Base-by-base conservation (phyloP, 2,888 invertebrate species). In the Lasioglossum morio region DNA sequence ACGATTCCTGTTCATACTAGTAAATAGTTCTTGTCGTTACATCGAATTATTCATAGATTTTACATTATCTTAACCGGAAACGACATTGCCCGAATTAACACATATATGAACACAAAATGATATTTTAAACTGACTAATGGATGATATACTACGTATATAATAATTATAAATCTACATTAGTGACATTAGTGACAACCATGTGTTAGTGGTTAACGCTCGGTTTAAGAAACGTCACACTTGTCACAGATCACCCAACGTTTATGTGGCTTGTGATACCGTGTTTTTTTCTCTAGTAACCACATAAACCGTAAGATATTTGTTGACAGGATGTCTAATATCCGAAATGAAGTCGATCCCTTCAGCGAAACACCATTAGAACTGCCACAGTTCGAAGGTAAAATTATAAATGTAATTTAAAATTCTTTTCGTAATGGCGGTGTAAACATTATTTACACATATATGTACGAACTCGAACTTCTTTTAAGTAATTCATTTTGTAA, bases 341-440 rank as follows among this genome's bases (percentile, higher is more conserved):
- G 90, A 37, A 87, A 83, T 57, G 92, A 94, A 81, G 92, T 94
- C 69, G 94, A 95, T 88, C 94, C 94, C 34, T 94, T 94, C 88
- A 94, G 92, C 82, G 94, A 94, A 82, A 91, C 92, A 81, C 92
- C 94, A 40, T 84, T 94, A 82, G 93, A 94, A 73, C 89, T 88
- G 40, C 89, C 91, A 53, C 86, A 88, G 72, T 92, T 89, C 53
- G 90, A 92, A 93, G 94, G 94, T 94, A 90, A 70, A 70, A 60
- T 78, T 76, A 57, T n/a, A 16, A 82, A 69, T n/a, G 14, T 30
- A 48, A 4, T 30, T 53, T 48, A 0, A 53, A 43, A 46, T 43
- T 37, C 12, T n/a, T 10, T n/a, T 10, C n/a, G 12, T 27, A 37
- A 77, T 48, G 34, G 34, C 3, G 8, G 2, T n/a, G n/a, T 27